Conservation (phyloP, 2,888 invertebrate species). For the Tholera decimalis region DNA sequence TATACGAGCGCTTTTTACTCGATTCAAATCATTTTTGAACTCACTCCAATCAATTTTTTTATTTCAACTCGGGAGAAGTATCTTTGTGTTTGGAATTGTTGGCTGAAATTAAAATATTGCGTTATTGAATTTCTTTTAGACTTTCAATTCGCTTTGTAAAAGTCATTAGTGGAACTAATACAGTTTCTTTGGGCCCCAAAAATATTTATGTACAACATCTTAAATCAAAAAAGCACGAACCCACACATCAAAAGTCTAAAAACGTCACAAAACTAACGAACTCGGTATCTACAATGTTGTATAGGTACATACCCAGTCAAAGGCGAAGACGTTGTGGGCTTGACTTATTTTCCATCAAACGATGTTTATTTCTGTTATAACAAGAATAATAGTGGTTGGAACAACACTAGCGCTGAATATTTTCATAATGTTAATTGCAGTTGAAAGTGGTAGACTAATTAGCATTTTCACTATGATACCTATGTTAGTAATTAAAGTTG, state of each 20-base stretch:
- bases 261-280: constrained; percentile 45
- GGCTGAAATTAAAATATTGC: constrained; percentile 27
- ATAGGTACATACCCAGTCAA: constrained; percentile 40
- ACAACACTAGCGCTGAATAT: constrained; percentile 35
- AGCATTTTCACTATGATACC: constrained; percentile 37
- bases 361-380: constrained; percentile 54
- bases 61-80: constrained; percentile 27
- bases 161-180: neutral
- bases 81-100: constrained; percentile 25
- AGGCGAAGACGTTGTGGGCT: constrained; percentile 45
- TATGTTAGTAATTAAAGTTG: constrained; percentile 30
- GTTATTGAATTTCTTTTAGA: constrained; percentile 4
- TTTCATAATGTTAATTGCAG: constrained; percentile 45
- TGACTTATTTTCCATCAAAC: constrained; percentile 64
- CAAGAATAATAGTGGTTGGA: constrained; percentile 39
- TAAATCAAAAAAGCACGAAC: constrained; percentile 16
- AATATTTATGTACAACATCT: constrained; percentile 1
- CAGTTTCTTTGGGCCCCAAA: neutral
- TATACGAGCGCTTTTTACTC: constrained; percentile 49
- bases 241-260: constrained; percentile 30
- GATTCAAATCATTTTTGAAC: constrained; percentile 54
- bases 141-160: constrained; percentile 5
- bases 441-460: constrained; percentile 40
- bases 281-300: constrained; percentile 42
- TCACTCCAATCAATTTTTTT: constrained; percentile 44